Evolutionary conservation across 64 coral and sea anemone genomes (phyloP).

Genomic region (Cladopsammia gracilis): DNA sequence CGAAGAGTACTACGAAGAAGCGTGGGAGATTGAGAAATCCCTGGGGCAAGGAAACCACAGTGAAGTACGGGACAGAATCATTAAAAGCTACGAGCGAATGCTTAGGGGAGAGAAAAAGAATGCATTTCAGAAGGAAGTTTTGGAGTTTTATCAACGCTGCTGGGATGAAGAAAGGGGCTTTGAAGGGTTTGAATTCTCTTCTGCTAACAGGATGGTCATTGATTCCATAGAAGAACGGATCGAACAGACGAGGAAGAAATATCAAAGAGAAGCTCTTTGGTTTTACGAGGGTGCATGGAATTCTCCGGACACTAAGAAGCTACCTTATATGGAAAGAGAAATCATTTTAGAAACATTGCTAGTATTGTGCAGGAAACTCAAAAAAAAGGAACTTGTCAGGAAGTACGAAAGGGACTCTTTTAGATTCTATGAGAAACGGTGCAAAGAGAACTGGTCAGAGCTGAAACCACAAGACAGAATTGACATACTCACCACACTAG

Average conservation of each 20-base stretch:
- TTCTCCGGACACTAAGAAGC: constrained; percentile 11
- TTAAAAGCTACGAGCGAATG: neutral
- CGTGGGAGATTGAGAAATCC: constrained; percentile 51
- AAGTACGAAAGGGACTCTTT: neutral
- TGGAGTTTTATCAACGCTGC: constrained; percentile 10
- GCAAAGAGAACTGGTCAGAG: neutral
- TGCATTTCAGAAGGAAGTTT: neutral
- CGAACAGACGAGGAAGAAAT: neutral
- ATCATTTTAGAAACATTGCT: neutral
- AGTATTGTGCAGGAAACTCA: neutral
- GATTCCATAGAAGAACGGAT: neutral
- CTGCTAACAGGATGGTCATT: neutral
- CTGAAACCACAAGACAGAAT: neutral
- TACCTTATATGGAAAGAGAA: neutral
- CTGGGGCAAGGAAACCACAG: constrained; percentile 38
- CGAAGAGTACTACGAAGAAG: constrained; percentile 46
- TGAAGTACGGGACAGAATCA: neutral
- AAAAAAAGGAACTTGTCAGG: neutral
- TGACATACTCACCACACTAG: neutral
- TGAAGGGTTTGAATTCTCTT: neutral
- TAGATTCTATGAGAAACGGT: constrained; percentile 11
- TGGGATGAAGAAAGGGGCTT: neutral
- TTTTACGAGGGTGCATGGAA: constrained; percentile 36
- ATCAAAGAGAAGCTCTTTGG: constrained; percentile 9
- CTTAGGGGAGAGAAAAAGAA: neutral